Base-by-base conservation (phyloP, 2,888 invertebrate genomes). In the Fissipunctia ypsillon region DNA sequence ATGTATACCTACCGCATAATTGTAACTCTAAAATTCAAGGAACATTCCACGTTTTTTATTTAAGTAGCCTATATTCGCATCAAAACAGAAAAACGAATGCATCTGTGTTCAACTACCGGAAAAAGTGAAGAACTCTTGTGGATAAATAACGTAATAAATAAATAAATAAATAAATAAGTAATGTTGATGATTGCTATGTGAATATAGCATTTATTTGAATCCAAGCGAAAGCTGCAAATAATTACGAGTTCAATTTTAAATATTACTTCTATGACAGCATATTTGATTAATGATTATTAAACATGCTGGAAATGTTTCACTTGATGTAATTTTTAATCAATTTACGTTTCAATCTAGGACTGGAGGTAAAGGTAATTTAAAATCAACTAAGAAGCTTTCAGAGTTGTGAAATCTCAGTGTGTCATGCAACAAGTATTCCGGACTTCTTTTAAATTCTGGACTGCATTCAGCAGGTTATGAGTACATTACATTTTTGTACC, bases 91-190 rank as follows among this genome's bases (percentile, higher is more conserved):
- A 61, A 64, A 56, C 38, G n/a, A 50, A 45, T 22, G 16, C 41
- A 50, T 54, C 16, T 35, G 22, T 64, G 52, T 43, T 60, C n/a
- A 60, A 68, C n/a, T 31, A 65, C 12, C 38, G 19, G 38, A 69
- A 78, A 77, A 83, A 31, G 25, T 41, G 22, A 60, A 70, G 16
- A 60, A 38, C 52, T 78, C 41, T 72, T 25, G 28, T 65, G 60
- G 14, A 78, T 65, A 68, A 68, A 70, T 45, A 64, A 78, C n/a
- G 22, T 71, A 25, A n/a, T n/a, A n/a, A n/a, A n/a, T n/a, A n/a
- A n/a, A n/a, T n/a, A n/a, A n/a, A n/a, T n/a, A n/a, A n/a, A n/a
- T n/a, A n/a, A n/a, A n/a, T n/a, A n/a, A n/a, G n/a, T n/a, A n/a
- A 52, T 41, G 45, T 78, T 41, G 56, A 41, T 71, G 50, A 60